Base-by-base conservation (phyloP, 1,140 invertebrate genomes). In the Temnothorax nylanderi region DNA sequence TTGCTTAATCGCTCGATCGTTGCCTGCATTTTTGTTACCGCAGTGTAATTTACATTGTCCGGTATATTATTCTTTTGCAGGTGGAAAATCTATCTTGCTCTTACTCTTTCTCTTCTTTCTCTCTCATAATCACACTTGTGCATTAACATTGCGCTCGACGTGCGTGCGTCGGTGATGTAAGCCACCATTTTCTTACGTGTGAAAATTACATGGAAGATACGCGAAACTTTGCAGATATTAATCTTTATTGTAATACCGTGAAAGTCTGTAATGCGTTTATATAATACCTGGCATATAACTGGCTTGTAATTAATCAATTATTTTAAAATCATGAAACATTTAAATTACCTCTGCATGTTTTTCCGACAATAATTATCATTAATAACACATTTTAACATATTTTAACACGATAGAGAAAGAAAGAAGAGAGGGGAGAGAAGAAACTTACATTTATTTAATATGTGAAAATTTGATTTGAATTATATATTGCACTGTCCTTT, bases 41-140 rank as follows among this genome's bases (percentile, higher is more conserved):
- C 62, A 18, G 6, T 58, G 37, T 47, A 80, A 80, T 80, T 80
- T 86, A 67, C 49, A 85, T 85, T 54, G 60, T 85, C 47, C 76
- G 49, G 47, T 56, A 32, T 60, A 26, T 86, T 81, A 58, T 86
- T 81, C 37, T 81, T 56, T 21, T n/a, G 64, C 85, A 81, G 54
- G 64, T 78, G 75, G 49, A 65, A 69, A 75, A 80, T 86, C 32
- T 13, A 47, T 69, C 85, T 47, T 18, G 1, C 76, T 58, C 21
- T 32, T 6, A 44, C 60, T 64, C 32, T 64, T 13, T 41, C n/a
- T 58, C 13, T 56, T 60, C 21, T 77, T 11, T 77, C 44, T 41
- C 65, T 32, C 80, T 84, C 69, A 49, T 76, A 32, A 76, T 85
- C 58, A 26, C 37, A 80, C 32, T 80, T 51, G 47, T 47, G 47